A percentile compares a stretch with the other conserved stretches of the same genome.
These are phyloP conservation scores for Morus bassanus DNA, from an alignment of 2,797 vertebrate genomes.

Conservation along the genomic window DNA sequence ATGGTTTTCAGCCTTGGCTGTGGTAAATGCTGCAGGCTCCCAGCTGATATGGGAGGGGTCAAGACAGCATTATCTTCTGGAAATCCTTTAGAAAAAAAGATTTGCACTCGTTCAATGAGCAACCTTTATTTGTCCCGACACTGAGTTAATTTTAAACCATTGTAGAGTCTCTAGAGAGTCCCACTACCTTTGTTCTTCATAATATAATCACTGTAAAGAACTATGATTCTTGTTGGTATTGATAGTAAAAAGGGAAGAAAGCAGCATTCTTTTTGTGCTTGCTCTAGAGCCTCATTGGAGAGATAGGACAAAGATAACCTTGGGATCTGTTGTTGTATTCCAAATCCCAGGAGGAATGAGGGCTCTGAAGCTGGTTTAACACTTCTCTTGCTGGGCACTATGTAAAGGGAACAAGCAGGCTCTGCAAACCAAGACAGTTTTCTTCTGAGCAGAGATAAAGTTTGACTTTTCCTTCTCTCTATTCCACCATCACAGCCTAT, in stretches of 20 bases:
- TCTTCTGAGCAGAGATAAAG: background rate
- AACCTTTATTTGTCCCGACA: background rate
- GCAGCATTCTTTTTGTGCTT: background rate
- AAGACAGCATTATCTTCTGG: background rate
- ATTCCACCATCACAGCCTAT: background rate
- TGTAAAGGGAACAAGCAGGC: background rate
- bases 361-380: slow-evolving; percentile 8
- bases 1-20: background rate
- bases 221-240: background rate
- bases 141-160: background rate
- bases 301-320: slow-evolving; percentile 17
- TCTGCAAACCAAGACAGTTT: background rate
- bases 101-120: background rate
- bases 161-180: background rate
- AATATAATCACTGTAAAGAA: background rate
- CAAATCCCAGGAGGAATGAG: background rate
- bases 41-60: background rate
- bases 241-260: background rate
- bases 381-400: background rate
- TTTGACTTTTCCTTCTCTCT: background rate
- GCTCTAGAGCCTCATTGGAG: background rate
- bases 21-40: background rate
- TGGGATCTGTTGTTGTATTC: slow-evolving; percentile 8
- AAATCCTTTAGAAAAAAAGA: background rate
- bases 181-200: background rate